phyloP scores from a whole-genome alignment of 2,113 vertebrate species.

The Colinus virginianus region DNA sequence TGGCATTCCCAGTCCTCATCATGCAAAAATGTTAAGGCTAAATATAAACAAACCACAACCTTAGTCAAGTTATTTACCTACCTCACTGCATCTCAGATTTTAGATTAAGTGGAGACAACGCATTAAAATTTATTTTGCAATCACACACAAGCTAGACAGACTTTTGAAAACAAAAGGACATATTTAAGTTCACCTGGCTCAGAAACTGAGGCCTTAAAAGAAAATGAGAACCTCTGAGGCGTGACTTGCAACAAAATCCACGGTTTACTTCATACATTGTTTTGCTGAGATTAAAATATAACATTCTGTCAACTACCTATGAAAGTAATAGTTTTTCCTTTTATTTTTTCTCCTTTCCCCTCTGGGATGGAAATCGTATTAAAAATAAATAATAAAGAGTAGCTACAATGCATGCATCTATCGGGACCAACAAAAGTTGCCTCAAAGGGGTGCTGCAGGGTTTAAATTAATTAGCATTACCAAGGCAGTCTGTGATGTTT shows the following conservation, averaged over 20 bases:
- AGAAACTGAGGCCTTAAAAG: conserved; percentile 7
- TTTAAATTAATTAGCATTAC: conserved; percentile 63
- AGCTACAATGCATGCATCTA: conserved; percentile 1
- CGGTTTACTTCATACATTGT: conserved; percentile 4
- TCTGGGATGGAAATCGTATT: not conserved
- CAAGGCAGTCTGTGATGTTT: not conserved
- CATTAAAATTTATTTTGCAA: conserved; percentile 30
- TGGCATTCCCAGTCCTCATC: not conserved
- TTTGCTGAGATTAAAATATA: not conserved
- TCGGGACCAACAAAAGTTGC: conserved; percentile 37
- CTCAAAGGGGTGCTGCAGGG: conserved; percentile 53
- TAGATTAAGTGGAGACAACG: not conserved
- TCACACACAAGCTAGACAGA: not conserved
- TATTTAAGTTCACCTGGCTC: not conserved
- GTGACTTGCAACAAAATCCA: conserved; percentile 16
- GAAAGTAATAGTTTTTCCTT: not conserved
- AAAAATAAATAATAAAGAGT: conserved; percentile 44
- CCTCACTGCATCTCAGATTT: not conserved
- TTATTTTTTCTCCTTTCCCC: not conserved
- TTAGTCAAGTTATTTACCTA: not conserved
- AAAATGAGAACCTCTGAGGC: not conserved
- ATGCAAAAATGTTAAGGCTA: not conserved
- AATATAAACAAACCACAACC: not conserved
- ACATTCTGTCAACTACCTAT: conserved; percentile 10
- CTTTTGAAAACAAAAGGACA: not conserved